A percentile compares a stretch with the other conserved stretches of the same genome.
Conservation (phyloP, 2,888 invertebrate species). For the Pelosia muscerda region DNA sequence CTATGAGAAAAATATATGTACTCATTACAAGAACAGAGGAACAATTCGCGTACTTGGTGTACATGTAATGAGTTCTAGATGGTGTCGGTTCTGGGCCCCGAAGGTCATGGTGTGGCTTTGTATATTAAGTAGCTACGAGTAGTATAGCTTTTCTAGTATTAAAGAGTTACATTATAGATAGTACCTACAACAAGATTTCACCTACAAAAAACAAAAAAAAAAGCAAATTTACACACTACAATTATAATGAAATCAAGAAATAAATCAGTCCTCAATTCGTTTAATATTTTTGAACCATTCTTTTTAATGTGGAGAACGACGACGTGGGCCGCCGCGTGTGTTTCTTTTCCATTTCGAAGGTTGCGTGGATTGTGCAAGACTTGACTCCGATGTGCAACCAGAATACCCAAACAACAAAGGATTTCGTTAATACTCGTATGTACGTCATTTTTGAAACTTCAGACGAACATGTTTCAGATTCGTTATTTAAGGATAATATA, state of each 20-base stretch:
- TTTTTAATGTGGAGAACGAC: conserved; percentile 53
- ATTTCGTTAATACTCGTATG: conserved; percentile 47
- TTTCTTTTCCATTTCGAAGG: conserved; percentile 82
- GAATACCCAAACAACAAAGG: conserved; percentile 71
- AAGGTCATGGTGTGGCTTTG: too few species aligned
- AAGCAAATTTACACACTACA: too few species aligned
- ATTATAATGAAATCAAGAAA: background rate
- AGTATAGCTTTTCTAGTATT: too few species aligned
- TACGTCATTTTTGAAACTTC: conserved; percentile 37
- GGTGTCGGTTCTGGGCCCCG: too few species aligned
- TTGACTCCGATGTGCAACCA: conserved; percentile 67
- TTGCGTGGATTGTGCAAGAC: conserved; percentile 73
- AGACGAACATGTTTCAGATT: conserved; percentile 19
- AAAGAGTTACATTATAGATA: too few species aligned
- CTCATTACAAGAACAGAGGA: too few species aligned
- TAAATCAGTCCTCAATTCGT: background rate
- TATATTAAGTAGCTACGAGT: too few species aligned
- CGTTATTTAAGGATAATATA: background rate
- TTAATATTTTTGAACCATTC: conserved; percentile 23
- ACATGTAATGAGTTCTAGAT: too few species aligned
- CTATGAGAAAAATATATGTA: too few species aligned
- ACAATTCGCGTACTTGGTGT: too few species aligned
- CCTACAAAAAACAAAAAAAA: too few species aligned
- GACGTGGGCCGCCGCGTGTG: conserved; percentile 65
- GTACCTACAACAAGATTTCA: background rate